phyloP scores from a whole-genome alignment of 2,888 invertebrate species.

The Pyrrhosoma nymphula region DNA sequence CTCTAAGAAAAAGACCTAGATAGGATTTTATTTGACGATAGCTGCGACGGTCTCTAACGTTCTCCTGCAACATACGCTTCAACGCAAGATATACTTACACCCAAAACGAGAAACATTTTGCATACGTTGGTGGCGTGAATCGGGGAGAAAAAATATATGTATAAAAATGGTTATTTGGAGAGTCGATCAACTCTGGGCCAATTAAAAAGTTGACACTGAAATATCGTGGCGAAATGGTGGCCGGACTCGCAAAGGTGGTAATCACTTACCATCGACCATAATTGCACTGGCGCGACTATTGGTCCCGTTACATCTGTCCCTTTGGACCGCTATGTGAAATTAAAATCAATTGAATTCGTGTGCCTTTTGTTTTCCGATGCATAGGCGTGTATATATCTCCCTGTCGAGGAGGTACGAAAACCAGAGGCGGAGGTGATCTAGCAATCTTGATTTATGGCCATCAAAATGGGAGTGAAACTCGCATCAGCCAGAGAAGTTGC shows the following conservation, averaged over 20 bases:
- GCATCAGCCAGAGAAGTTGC: neutral
- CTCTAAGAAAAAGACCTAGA: too few relatives aligned
- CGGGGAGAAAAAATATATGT: too few relatives aligned
- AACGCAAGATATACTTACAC: too few relatives aligned
- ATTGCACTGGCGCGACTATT: neutral
- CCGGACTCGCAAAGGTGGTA: neutral
- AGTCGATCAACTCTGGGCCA: neutral
- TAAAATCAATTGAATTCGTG: conserved; percentile 2
- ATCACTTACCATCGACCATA: neutral
- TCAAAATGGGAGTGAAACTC: neutral
- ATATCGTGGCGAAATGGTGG: neutral
- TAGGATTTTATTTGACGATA: too few relatives aligned
- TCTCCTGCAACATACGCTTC: too few relatives aligned
- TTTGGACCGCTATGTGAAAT: neutral
- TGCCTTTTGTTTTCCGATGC: conserved; percentile 16
- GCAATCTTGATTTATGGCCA: neutral
- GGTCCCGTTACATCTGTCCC: neutral
- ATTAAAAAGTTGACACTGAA: neutral
- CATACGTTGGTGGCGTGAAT: too few relatives aligned
- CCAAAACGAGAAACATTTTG: too few relatives aligned
- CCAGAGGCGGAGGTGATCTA: neutral
- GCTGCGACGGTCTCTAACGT: too few relatives aligned
- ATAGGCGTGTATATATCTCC: neutral
- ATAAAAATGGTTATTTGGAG: too few relatives aligned
- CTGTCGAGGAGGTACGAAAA: neutral